Evolutionary conservation across 2,113 vertebrate genomes (phyloP).

Genomic region (Corvus hawaiiensis): DNA sequence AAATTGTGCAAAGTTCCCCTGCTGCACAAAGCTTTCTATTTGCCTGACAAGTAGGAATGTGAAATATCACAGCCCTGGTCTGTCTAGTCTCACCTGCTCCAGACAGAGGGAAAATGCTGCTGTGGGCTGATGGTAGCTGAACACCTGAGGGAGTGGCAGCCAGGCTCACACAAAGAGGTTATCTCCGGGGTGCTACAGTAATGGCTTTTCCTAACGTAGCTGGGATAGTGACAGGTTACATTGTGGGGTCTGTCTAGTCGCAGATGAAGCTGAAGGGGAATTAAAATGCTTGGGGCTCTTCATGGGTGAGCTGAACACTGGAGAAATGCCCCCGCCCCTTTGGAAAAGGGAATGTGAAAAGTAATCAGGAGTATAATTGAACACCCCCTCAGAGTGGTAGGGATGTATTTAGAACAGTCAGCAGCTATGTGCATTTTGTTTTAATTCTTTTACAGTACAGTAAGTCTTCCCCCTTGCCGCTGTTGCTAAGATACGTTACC

Average conservation of each 20-base stretch:
- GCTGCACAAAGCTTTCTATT: not conserved
- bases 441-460: slow-evolving; percentile 60
- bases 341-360: slow-evolving; percentile 13
- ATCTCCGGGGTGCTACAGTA: not conserved
- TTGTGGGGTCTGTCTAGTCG: not conserved
- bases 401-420: slow-evolving; percentile 60
- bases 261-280: not conserved
- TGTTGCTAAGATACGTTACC: slow-evolving; percentile 59
- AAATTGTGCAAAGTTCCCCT: not conserved
- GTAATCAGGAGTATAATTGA: slow-evolving; percentile 48
- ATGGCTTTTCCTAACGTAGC: slow-evolving; percentile 5
- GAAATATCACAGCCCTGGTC: not conserved
- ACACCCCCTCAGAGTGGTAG: slow-evolving; percentile 44
- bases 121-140: not conserved
- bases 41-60: not conserved
- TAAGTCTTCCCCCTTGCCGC: slow-evolving; percentile 32
- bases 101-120: not conserved
- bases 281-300: not conserved
- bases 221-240: not conserved
- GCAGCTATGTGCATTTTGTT: slow-evolving; percentile 54
- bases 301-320: not conserved
- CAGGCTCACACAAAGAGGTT: not conserved
- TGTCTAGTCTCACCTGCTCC: not conserved
- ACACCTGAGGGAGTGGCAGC: slow-evolving; percentile 12
- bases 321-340: not conserved